Conservation (phyloP, 1,140 invertebrate species). For the Drosophila fuyamai region DNA sequence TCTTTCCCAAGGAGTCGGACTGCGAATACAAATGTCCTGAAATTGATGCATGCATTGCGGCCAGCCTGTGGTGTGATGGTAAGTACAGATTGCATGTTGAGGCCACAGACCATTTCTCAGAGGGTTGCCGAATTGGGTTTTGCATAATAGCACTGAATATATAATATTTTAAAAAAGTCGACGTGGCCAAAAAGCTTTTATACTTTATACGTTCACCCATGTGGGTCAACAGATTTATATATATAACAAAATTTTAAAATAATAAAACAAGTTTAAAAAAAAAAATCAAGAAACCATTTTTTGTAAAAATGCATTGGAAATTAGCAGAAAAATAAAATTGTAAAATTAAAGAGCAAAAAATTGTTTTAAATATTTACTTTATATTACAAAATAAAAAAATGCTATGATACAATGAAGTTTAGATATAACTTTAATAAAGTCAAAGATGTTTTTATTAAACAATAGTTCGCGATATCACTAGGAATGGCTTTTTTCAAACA, state of each 20-base stretch:
- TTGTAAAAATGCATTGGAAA: too few relatives aligned
- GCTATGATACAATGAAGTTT: too few relatives aligned
- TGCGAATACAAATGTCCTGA: slow-evolving; percentile 93
- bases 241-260: neutral
- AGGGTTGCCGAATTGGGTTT: slow-evolving; percentile 7
- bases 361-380: too few relatives aligned
- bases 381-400: too few relatives aligned
- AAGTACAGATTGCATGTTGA: slow-evolving; percentile 71
- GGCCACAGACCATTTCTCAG: slow-evolving; percentile 5
- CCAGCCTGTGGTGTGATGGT: slow-evolving; percentile 94
- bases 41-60: slow-evolving; percentile 94
- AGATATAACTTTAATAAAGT: too few relatives aligned
- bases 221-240: neutral
- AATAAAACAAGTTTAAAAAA: too few relatives aligned
- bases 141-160: neutral
- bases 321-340: too few relatives aligned
- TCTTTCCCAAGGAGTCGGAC: slow-evolving; percentile 85
- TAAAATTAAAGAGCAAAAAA: too few relatives aligned
- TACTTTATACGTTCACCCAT: neutral
- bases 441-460: too few relatives aligned
- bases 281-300: too few relatives aligned
- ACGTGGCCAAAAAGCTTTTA: neutral
- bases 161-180: neutral
- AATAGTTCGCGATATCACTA: too few relatives aligned
- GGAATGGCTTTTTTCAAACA: too few relatives aligned